Evolutionary conservation across 2,888 invertebrate species (phyloP).

Genomic region (Heliconius aoede): DNA sequence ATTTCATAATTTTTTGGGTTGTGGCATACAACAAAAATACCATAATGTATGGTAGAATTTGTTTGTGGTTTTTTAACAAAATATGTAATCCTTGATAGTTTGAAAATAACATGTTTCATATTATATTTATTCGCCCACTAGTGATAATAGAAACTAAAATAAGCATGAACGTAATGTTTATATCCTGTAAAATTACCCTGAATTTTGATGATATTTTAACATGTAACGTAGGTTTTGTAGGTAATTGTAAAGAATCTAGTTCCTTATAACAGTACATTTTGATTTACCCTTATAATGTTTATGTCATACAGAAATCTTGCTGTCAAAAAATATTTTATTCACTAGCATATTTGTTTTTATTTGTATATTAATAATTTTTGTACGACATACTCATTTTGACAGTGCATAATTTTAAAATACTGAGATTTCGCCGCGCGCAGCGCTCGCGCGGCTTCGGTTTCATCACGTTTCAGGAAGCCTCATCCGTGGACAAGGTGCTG

Average conservation of each 20-base stretch:
- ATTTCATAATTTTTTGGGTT: constrained; percentile 41
- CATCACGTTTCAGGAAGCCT: constrained; percentile 96
- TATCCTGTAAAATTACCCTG: constrained; percentile 46
- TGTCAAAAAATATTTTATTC: background rate
- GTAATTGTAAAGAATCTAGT: constrained; percentile 42
- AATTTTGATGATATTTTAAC: constrained; percentile 44
- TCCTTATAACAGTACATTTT: constrained; percentile 38
- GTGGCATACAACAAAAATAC: constrained; percentile 42
- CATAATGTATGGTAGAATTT: constrained; percentile 47
- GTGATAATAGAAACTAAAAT: constrained; percentile 42
- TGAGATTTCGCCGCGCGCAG: constrained; percentile 84
- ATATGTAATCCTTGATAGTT: constrained; percentile 44
- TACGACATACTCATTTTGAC: constrained; percentile 22
- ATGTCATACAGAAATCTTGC: constrained; percentile 30
- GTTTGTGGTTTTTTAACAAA: constrained; percentile 40
- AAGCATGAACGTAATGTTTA: constrained; percentile 47
- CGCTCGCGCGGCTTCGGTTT: constrained; percentile 97
- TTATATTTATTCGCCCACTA: constrained; percentile 41
- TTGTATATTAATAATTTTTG: constrained; percentile 9
- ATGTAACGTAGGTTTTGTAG: constrained; percentile 46
- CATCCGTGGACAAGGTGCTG: constrained; percentile 95
- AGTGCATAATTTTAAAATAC: constrained; percentile 25
- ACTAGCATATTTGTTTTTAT: background rate
- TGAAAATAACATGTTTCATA: constrained; percentile 41
- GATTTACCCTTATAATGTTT: constrained; percentile 26